Percentiles rank a stretch among this genome's conserved stretches.
These are phyloP conservation scores for Punctoribates punctum DNA, from an alignment of 2,888 invertebrate species.

Conservation along the genomic window DNA sequence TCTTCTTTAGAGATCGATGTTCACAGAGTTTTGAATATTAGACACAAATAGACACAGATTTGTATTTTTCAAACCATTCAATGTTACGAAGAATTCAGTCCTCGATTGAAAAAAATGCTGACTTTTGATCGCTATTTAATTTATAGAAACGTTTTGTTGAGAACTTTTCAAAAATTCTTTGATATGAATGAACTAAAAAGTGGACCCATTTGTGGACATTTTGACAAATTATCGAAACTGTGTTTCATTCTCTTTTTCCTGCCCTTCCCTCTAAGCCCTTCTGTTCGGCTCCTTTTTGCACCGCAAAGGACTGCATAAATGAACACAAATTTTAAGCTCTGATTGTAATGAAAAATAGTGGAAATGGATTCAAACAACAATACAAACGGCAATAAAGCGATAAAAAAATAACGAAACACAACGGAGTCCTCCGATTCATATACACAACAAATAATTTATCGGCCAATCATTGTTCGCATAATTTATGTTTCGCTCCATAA, in stretches of 20 bases:
- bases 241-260: background rate
- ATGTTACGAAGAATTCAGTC: too few relatives aligned
- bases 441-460: conserved; percentile 15
- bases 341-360: conserved; percentile 11
- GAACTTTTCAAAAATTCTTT: background rate
- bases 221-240: background rate
- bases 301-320: background rate
- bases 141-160: too few relatives aligned
- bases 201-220: background rate
- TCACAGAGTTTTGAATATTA: too few relatives aligned
- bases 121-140: too few relatives aligned
- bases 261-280: conserved; percentile 16
- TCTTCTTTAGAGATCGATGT: too few relatives aligned
- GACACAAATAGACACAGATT: too few relatives aligned
- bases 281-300: background rate
- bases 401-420: background rate
- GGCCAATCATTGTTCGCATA: conserved; percentile 16
- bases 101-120: too few relatives aligned
- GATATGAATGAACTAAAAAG: background rate
- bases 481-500: conserved; percentile 11
- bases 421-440: background rate
- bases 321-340: conserved; percentile 26
- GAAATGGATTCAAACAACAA: background rate
- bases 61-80: too few relatives aligned
- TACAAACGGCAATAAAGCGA: background rate